phyloP scores from a whole-genome alignment of 2,888 invertebrate genomes.

The Entomobrya proxima region DNA sequence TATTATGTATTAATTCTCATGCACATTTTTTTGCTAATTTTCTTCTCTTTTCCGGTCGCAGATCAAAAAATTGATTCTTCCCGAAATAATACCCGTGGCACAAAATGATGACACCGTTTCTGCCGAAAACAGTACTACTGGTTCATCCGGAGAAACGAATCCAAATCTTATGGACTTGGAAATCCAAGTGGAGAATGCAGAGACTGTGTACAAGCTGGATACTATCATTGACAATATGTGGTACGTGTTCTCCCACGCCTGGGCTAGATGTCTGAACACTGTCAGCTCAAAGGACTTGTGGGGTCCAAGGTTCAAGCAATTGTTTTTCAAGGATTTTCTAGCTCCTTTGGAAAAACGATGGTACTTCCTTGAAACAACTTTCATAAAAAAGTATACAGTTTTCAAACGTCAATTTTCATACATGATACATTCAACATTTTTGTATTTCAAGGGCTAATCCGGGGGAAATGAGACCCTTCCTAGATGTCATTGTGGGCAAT shows the following conservation, averaged over 20 bases:
- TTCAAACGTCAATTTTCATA: no score
- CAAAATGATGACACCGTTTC: background rate
- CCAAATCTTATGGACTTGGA: background rate
- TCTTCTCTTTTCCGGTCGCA: background rate
- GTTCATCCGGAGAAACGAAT: background rate
- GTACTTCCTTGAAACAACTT: background rate
- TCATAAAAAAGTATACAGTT: background rate
- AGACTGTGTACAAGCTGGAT: background rate
- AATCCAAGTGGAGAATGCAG: conserved; percentile 25
- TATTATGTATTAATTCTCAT: background rate
- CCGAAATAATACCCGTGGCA: background rate
- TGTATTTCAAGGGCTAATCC: conserved; percentile 13
- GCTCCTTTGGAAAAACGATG: conserved; percentile 41
- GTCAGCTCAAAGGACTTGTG: conserved; percentile 42
- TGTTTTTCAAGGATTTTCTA: conserved; percentile 43
- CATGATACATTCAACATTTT: background rate
- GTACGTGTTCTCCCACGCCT: conserved; percentile 43
- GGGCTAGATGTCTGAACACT: conserved; percentile 20
- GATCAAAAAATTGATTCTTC: background rate
- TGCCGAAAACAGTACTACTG: background rate
- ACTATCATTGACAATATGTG: conserved; percentile 41
- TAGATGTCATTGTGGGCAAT: conserved; percentile 36
- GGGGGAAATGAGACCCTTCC: background rate
- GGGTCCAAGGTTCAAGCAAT: conserved; percentile 42
- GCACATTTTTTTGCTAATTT: background rate